Evolutionary conservation across 2,113 vertebrate species (phyloP).

Genomic region (Clarias batrachus): DNA sequence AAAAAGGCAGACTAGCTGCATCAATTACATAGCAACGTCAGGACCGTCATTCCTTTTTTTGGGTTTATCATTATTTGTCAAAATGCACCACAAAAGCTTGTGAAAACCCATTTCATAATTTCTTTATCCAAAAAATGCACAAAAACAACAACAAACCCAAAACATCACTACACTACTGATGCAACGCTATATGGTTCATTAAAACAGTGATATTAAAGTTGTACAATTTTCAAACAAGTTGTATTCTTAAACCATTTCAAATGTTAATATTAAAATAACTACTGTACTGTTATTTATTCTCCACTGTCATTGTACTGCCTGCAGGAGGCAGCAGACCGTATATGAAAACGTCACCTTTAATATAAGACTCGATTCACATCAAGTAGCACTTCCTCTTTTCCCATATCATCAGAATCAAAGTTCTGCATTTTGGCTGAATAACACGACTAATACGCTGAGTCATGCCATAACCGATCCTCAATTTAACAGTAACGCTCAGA

Average conservation of each 20-base stretch:
- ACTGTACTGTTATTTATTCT: not conserved
- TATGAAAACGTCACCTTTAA: not conserved
- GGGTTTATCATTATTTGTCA: not conserved
- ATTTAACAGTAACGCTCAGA: not conserved
- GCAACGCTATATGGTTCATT: not conserved
- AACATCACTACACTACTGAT: not conserved
- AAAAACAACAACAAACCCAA: not conserved
- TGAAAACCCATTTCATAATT: not conserved
- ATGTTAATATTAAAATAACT: not conserved
- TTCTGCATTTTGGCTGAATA: not conserved
- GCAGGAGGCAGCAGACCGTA: conserved; percentile 24
- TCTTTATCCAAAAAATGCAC: not conserved
- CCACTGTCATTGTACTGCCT: not conserved
- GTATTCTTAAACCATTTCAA: not conserved
- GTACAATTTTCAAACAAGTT: not conserved
- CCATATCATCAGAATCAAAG: not conserved
- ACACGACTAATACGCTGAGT: not conserved
- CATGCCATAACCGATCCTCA: not conserved
- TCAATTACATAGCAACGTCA: not conserved
- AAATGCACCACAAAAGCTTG: not conserved
- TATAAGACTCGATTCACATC: not conserved
- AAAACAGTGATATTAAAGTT: not conserved
- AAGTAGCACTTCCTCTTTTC: not conserved
- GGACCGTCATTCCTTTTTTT: not conserved
- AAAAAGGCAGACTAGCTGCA: not conserved